phyloP scores from a whole-genome alignment of 2,113 vertebrate genomes.

The Arenaria interpres region DNA sequence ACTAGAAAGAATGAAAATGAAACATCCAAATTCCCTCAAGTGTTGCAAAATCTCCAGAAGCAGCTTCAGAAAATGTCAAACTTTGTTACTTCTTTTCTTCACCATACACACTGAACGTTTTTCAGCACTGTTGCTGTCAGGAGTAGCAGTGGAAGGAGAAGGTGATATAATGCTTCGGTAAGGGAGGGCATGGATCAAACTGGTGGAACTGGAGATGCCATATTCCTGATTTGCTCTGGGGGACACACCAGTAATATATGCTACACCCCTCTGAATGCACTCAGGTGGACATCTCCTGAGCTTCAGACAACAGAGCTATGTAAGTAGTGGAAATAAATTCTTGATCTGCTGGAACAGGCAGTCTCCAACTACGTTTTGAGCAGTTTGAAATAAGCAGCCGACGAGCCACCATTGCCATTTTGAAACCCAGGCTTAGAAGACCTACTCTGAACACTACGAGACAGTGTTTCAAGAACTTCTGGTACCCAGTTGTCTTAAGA shows the following conservation, averaged over 20 bases:
- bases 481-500: neutral
- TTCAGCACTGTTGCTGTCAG: neutral
- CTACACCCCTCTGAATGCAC: neutral
- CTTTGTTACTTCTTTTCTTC: neutral
- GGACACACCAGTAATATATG: neutral
- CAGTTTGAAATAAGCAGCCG: neutral
- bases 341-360: neutral
- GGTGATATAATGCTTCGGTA: neutral
- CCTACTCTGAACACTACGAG: accelerated
- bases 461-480: neutral
- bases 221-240: neutral
- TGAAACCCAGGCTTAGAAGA: neutral
- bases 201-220: neutral
- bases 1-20: neutral
- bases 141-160: neutral
- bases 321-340: neutral
- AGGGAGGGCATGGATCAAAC: neutral
- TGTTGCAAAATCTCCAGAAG: neutral
- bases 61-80: neutral
- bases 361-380: neutral
- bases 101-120: neutral
- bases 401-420: neutral
- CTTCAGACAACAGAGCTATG: neutral
- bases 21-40: neutral
- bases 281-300: neutral